A percentile compares a stretch with the other conserved stretches of the same genome.
Evolutionary conservation across 1,140 invertebrate species (phyloP).

Genomic region (Pseudomyrmex sp.): DNA sequence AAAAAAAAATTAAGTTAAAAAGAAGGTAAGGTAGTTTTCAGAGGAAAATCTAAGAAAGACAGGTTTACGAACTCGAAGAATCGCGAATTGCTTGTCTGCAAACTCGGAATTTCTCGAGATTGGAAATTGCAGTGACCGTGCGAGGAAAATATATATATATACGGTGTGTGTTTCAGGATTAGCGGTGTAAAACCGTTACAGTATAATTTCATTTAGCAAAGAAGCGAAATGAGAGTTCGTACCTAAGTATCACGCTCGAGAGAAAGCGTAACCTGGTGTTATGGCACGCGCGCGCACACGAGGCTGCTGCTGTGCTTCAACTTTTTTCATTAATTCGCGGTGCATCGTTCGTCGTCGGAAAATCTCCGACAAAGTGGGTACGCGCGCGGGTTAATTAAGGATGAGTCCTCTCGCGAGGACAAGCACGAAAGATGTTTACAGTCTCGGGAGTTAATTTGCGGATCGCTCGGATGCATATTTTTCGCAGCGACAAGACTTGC

Average conservation of each 20-base stretch:
- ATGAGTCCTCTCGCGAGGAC: not conserved
- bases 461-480: conserved; percentile 22
- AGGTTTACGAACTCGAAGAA: not conserved
- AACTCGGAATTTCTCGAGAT: no score
- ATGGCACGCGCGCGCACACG: conserved; percentile 4
- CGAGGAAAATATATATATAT: not conserved
- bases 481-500: not conserved
- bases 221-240: conserved; percentile 10
- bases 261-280: conserved; percentile 8
- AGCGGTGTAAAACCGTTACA: not conserved
- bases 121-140: not conserved
- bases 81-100: no score
- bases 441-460: conserved; percentile 35
- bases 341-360: conserved; percentile 22
- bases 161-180: not conserved
- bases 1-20: no score
- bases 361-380: conserved; percentile 24
- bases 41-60: no score
- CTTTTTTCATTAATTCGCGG: conserved; percentile 52
- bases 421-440: conserved; percentile 39
- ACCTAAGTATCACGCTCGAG: conserved; percentile 24
- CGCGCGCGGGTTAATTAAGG: conserved; percentile 31
- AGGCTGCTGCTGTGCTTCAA: not conserved
- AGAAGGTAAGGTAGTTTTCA: no score
- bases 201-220: conserved; percentile 21